These are phyloP conservation scores for Aphodius granarius DNA, from an alignment of 2,888 invertebrate genomes.

Conservation along the genomic window DNA sequence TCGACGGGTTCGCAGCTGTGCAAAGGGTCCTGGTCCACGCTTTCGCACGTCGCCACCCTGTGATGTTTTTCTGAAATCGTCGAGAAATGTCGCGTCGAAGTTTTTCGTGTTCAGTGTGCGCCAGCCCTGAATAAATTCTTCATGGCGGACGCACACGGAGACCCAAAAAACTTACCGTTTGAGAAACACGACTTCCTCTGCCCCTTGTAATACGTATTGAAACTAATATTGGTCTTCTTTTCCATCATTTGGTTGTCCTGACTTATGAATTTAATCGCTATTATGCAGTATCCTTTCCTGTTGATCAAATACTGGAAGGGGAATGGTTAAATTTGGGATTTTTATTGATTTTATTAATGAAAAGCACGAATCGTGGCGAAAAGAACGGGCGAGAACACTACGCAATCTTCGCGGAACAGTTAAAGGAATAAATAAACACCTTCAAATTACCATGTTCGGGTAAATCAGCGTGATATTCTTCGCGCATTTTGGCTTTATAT, in stretches of 20 bases:
- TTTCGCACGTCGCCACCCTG: conserved; percentile 39
- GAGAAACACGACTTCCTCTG: background rate
- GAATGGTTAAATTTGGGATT: background rate
- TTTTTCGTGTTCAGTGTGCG: background rate
- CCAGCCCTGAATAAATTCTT: background rate
- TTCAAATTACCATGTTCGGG: conserved; percentile 47
- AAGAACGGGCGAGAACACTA: no score
- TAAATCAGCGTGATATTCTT: conserved; percentile 50
- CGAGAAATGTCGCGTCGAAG: background rate
- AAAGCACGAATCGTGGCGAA: no score
- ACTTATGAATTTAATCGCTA: conserved; percentile 36
- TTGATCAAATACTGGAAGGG: conserved; percentile 39
- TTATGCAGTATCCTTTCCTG: conserved; percentile 38
- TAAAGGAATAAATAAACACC: background rate
- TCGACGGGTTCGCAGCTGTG: conserved; percentile 57
- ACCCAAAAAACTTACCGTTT: conserved; percentile 15
- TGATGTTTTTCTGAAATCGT: conserved; percentile 32
- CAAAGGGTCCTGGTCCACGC: conserved; percentile 55
- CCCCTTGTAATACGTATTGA: conserved; percentile 31
- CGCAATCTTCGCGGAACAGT: no score
- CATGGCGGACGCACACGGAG: background rate
- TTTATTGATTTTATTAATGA: no score
- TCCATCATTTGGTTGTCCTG: conserved; percentile 30
- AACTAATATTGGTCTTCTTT: conserved; percentile 36
- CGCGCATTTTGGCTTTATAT: conserved; percentile 37